phyloP scores from a whole-genome alignment of 2,113 vertebrate genomes.

The Suncus etruscus region DNA sequence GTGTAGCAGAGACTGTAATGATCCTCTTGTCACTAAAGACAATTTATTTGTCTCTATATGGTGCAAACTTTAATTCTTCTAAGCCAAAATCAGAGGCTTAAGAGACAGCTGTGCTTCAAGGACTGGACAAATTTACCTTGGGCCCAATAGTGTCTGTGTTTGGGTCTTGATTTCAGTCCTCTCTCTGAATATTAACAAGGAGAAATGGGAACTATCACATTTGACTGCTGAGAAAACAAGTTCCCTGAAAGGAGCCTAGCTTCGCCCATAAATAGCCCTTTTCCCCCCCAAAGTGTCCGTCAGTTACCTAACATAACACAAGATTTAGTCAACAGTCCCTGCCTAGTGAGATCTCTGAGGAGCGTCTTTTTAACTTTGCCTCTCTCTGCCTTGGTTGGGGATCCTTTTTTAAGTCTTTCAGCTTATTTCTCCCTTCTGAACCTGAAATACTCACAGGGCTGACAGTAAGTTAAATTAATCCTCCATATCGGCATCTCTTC shows the following conservation, averaged over 20 bases:
- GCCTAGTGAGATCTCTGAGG: slow-evolving; percentile 9
- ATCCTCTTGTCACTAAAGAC: background rate
- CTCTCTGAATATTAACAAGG: background rate
- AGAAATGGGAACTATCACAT: slow-evolving; percentile 1
- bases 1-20: background rate
- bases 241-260: background rate
- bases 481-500: slow-evolving; percentile 53
- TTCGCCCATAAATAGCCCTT: background rate
- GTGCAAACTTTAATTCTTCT: background rate
- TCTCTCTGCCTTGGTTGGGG: slow-evolving; percentile 50
- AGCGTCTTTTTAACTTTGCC: background rate
- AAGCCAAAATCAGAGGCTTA: background rate
- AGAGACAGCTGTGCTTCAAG: background rate
- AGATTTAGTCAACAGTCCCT: slow-evolving; percentile 17
- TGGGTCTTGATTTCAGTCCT: background rate
- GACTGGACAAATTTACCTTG: background rate
- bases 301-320: slow-evolving; percentile 5
- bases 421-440: slow-evolving; percentile 32
- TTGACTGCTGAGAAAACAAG: background rate
- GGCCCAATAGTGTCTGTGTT: background rate
- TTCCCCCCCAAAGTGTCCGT: background rate
- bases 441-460: slow-evolving; percentile 60
- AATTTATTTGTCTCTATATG: background rate
- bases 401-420: slow-evolving; percentile 52
- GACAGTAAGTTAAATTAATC: slow-evolving; percentile 66